Evolutionary conservation across 2,888 invertebrate species (phyloP), one percentile per base, ranked within the genome.

Genomic region (Caenorhabditis sp.): DNA sequence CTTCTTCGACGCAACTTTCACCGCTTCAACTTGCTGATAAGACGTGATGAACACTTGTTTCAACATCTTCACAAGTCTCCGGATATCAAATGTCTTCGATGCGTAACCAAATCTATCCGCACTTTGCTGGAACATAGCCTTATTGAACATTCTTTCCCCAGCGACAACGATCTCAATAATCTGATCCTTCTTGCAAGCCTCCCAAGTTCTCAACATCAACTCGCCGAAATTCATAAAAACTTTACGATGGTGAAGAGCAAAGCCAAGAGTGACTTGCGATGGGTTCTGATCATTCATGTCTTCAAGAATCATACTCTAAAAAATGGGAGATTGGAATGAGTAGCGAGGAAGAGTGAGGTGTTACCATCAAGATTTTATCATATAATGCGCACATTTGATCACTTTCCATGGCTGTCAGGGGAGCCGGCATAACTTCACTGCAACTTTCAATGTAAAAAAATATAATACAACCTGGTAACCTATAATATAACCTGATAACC

Each of bases 341-440:
- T 8, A 17, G 4, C 20, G 3, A 4, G 20, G 17, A 50, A 57
- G 20, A 57, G 4, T 50, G 0, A 21, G 2, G 1, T 38, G 64
- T 62, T 23, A 80, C 76, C 36, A 65, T 56, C 38, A 78, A 67
- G 0, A 65, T 66, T 58, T 70, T 78, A 31, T 80, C 75, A 36
- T 68, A 77, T 49, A 72, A 61, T 17, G 53, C 52, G 23, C 63
- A 62, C 36, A 56, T n/a, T 25, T 61, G 61, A 52, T 61, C 57
- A 14, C 60, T 53, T 61, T 78, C 80, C 60, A 77, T 61, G 0
- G 77, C 69, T 38, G 67, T 71, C 14, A 80, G 36, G 1, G 84
- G 80, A 5, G 56, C 60, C 7, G 84, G 79, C 17, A 83, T 58
- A 20, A 93, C 92, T 90, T 92, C 91, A 53, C 90, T 91, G 86